These are phyloP conservation scores for Enteromius unitaeniatus DNA, from an alignment of 2,797 vertebrate species.

Conservation along the genomic window DNA sequence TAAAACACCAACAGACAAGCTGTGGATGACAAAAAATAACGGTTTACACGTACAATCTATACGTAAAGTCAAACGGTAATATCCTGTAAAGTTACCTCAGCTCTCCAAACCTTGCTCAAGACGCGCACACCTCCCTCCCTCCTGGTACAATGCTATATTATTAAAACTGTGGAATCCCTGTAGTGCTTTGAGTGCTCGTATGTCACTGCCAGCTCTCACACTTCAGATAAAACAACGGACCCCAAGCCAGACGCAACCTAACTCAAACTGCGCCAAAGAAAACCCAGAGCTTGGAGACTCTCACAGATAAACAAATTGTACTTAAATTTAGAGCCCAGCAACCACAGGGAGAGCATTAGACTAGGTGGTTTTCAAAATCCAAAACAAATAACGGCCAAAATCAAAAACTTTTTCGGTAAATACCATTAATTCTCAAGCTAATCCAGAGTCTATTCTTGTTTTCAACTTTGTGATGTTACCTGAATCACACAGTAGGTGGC, in stretches of 20 bases:
- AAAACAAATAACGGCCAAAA: neutral
- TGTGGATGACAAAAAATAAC: neutral
- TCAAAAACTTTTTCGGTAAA: constrained; percentile 12
- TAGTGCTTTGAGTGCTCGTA: neutral
- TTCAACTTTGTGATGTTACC: neutral
- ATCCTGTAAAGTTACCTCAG: neutral
- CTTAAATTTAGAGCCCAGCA: constrained; percentile 19
- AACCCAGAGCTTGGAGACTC: constrained; percentile 15
- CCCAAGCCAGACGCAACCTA: constrained; percentile 15
- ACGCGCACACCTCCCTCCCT: neutral
- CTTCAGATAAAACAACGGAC: constrained; percentile 1
- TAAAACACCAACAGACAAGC: neutral
- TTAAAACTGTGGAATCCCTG: constrained; percentile 11
- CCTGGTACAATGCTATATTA: constrained; percentile 3
- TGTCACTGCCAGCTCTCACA: constrained; percentile 18
- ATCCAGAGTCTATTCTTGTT: constrained; percentile 1
- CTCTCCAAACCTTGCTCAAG: neutral
- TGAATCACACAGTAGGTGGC: constrained; percentile 19
- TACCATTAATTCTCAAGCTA: neutral
- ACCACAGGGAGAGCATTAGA: neutral
- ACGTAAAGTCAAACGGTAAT: neutral
- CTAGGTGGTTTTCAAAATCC: neutral
- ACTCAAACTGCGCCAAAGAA: constrained; percentile 2
- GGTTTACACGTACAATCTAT: neutral
- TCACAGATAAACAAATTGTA: constrained; percentile 16